Percentiles rank a stretch among this genome's conserved stretches.
phyloP scores from a whole-genome alignment of 2,113 vertebrate species.

The Poecile atricapillus region DNA sequence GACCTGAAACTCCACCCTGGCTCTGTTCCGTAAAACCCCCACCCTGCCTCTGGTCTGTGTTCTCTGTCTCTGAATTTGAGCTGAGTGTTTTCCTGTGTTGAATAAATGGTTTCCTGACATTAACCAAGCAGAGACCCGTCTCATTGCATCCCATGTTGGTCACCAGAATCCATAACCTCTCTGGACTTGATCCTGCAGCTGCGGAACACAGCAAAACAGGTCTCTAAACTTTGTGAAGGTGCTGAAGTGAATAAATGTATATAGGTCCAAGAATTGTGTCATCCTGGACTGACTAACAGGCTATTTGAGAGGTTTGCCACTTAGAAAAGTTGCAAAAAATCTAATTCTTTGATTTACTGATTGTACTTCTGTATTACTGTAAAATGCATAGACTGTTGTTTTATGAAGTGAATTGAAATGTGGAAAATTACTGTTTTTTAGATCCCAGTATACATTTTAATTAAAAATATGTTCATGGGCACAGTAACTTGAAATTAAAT shows the following conservation, averaged over 20 bases:
- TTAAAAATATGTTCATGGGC: background rate
- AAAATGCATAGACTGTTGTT: background rate
- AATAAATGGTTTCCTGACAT: no score
- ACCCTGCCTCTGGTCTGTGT: no score
- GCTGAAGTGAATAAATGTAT: background rate
- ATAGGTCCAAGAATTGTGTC: background rate
- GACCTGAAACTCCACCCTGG: no score
- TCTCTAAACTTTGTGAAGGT: background rate
- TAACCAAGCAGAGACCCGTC: no score
- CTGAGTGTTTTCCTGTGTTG: no score
- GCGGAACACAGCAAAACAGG: no score
- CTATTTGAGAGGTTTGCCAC: background rate
- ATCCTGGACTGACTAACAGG: background rate
- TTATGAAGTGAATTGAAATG: background rate
- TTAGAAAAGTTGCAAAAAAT: background rate
- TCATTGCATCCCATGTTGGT: no score
- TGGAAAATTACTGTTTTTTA: background rate
- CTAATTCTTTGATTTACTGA: background rate
- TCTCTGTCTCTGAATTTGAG: no score
- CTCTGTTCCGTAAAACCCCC: no score
- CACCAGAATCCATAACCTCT: no score
- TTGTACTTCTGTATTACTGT: background rate
- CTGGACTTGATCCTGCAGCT: no score
- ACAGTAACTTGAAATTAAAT: background rate
- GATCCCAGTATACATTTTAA: background rate